Evolutionary conservation across 2,113 vertebrate species (phyloP).

Genomic region (Rhinopomastus cyanomelas): DNA sequence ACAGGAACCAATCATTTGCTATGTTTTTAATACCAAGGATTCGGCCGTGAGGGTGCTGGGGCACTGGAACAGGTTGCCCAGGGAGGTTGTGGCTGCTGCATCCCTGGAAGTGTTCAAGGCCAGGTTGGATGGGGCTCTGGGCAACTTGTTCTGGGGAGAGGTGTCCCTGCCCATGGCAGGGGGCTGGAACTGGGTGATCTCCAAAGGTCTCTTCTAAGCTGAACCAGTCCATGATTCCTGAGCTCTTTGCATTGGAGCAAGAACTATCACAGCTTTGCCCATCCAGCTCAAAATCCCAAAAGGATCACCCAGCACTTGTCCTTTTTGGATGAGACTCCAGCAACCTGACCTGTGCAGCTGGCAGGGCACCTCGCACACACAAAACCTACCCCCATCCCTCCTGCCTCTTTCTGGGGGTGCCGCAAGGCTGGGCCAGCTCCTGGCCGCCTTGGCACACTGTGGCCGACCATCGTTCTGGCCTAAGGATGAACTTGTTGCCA

Average conservation of each 20-base stretch:
- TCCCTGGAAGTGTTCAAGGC: no score
- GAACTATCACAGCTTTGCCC: neutral
- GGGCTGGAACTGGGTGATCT: no score
- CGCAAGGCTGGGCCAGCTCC: neutral
- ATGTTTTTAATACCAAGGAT: neutral
- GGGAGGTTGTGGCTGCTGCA: no score
- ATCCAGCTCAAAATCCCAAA: neutral
- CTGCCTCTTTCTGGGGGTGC: neutral
- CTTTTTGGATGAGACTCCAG: neutral
- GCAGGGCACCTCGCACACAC: neutral
- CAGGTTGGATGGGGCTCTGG: no score
- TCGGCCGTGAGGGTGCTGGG: neutral
- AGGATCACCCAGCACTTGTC: neutral
- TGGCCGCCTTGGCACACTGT: neutral
- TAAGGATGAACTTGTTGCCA: conserved; percentile 66
- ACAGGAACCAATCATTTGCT: neutral
- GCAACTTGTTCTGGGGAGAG: no score
- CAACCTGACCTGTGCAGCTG: neutral
- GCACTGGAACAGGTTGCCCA: no score
- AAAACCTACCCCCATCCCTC: neutral
- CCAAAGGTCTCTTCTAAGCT: no score
- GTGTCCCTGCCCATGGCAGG: no score
- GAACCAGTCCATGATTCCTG: neutral
- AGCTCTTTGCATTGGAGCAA: neutral
- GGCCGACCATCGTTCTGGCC: neutral